These are phyloP conservation scores for Boloria selene DNA, from an alignment of 2,888 invertebrate genomes.

Conservation along the genomic window DNA sequence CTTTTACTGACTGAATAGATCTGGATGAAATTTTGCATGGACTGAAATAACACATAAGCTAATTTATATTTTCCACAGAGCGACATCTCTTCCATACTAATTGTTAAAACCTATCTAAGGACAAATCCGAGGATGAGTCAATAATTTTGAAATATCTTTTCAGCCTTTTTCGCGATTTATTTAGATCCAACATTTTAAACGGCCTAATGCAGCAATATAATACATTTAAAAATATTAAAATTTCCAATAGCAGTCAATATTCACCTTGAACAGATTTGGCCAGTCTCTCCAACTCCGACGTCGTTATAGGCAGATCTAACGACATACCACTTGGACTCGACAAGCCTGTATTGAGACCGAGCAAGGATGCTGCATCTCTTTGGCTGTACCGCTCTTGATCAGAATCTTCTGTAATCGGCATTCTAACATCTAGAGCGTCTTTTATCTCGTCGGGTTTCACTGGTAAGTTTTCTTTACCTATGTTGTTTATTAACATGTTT, in stretches of 20 bases:
- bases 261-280: conserved; percentile 73
- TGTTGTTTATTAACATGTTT: conserved; percentile 63
- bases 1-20: too few relatives aligned
- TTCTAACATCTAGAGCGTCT: conserved; percentile 51
- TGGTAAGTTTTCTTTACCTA: conserved; percentile 68
- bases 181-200: too few relatives aligned
- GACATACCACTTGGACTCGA: conserved; percentile 67
- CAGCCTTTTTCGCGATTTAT: too few relatives aligned
- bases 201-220: too few relatives aligned
- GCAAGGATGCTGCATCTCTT: conserved; percentile 43
- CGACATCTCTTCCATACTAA: too few relatives aligned
- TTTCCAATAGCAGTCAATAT: not conserved
- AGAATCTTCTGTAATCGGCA: conserved; percentile 42
- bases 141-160: too few relatives aligned
- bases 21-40: too few relatives aligned
- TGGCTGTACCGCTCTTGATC: conserved; percentile 47
- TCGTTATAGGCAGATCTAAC: conserved; percentile 69
- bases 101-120: too few relatives aligned
- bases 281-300: conserved; percentile 67
- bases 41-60: not conserved
- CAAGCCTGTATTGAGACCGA: conserved; percentile 56
- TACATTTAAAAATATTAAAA: too few relatives aligned
- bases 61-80: not conserved
- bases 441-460: conserved; percentile 54
- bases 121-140: too few relatives aligned